These are phyloP conservation scores for Potorous gilbertii DNA, from an alignment of 2,797 vertebrate genomes.

Conservation along the genomic window DNA sequence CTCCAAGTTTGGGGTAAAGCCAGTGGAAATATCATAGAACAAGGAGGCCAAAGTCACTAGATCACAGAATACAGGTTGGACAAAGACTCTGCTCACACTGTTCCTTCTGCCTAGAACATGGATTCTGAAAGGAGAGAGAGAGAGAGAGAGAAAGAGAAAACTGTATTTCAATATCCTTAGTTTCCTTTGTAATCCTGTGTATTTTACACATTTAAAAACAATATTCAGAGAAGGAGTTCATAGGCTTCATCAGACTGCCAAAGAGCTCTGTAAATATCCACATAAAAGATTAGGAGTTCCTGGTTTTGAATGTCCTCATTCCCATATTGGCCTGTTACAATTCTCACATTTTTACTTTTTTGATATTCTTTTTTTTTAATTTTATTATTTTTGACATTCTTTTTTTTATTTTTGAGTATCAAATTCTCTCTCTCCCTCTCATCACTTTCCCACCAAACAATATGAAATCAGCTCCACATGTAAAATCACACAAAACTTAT, in stretches of 20 bases:
- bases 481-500: not conserved
- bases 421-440: too few species aligned
- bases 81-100: not conserved
- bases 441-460: too few species aligned
- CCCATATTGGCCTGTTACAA: not conserved
- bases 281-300: not conserved
- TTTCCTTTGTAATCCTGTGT: not conserved
- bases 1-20: not conserved
- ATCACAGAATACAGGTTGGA: not conserved
- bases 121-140: not conserved
- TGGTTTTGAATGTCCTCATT: not conserved
- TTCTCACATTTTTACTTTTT: not conserved
- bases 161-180: not conserved
- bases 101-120: not conserved
- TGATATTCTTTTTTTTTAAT: too few species aligned
- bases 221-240: not conserved
- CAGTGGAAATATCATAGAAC: not conserved
- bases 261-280: not conserved
- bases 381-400: not conserved
- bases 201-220: not conserved
- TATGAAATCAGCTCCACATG: not conserved
- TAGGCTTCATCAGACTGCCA: not conserved
- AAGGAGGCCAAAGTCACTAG: not conserved
- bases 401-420: not conserved
- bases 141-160: not conserved